These are phyloP conservation scores for Apis cerana DNA, from an alignment of 1,140 invertebrate species.

Conservation along the genomic window DNA sequence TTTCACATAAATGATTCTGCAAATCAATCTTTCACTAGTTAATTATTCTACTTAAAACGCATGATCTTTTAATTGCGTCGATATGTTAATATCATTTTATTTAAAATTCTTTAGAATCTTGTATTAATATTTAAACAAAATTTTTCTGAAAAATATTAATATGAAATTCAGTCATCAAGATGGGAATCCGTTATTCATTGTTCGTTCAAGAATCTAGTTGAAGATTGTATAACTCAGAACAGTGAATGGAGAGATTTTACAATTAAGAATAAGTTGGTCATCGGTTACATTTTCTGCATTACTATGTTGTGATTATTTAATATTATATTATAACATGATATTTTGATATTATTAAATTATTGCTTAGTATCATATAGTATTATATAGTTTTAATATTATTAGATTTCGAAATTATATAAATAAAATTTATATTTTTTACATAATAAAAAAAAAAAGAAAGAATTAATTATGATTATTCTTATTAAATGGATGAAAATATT, in stretches of 20 bases:
- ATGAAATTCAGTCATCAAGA: background rate
- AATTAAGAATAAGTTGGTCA: constrained; percentile 33
- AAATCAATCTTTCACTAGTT: background rate
- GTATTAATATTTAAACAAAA: background rate
- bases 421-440: background rate
- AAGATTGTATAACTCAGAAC: constrained; percentile 27
- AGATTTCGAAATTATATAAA: background rate
- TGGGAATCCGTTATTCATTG: constrained; percentile 2
- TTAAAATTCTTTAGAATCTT: background rate
- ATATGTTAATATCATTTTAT: background rate
- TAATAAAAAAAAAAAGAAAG: background rate
- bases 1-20: background rate
- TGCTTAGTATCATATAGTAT: background rate
- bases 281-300: background rate
- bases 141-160: background rate
- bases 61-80: background rate
- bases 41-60: background rate
- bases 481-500: background rate
- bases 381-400: background rate
- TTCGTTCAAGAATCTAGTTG: background rate
- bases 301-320: background rate
- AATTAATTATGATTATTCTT: background rate
- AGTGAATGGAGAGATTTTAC: constrained; percentile 28
- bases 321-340: background rate
- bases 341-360: background rate